phyloP scores from a whole-genome alignment of 2,797 vertebrate genomes.

The Mycteria americana region DNA sequence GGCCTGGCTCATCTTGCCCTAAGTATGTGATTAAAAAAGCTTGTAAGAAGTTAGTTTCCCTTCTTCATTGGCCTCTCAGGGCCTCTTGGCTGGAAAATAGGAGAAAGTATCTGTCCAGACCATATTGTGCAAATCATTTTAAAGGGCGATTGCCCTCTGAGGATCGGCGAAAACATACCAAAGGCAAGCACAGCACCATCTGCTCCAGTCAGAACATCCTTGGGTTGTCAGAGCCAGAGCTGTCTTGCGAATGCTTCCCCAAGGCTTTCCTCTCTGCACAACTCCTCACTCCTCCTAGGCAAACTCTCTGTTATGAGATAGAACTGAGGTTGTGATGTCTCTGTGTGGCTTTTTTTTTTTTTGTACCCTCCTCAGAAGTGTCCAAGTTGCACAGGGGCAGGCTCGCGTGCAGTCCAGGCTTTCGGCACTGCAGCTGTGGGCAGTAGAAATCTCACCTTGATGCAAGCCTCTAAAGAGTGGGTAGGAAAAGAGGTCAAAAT shows the following conservation, averaged over 20 bases:
- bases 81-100: background rate
- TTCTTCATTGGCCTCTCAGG: background rate
- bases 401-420: background rate
- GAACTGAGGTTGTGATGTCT: rapidly evolving
- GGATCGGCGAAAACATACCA: background rate
- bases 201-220: background rate
- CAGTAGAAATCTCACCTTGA: background rate
- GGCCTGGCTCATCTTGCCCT: background rate
- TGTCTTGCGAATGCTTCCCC: background rate
- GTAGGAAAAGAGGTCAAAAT: background rate
- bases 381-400: background rate
- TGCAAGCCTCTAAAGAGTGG: background rate
- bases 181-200: background rate
- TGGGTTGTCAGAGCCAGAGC: background rate
- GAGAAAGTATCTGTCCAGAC: background rate
- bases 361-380: background rate
- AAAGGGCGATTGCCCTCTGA: background rate
- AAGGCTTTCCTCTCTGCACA: background rate
- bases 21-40: background rate
- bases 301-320: background rate
- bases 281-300: background rate
- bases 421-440: background rate
- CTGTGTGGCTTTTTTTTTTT: background rate
- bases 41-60: background rate
- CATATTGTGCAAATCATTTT: background rate